Conservation (phyloP, 2,888 invertebrate genomes). For the Lumbricus terrestris region DNA sequence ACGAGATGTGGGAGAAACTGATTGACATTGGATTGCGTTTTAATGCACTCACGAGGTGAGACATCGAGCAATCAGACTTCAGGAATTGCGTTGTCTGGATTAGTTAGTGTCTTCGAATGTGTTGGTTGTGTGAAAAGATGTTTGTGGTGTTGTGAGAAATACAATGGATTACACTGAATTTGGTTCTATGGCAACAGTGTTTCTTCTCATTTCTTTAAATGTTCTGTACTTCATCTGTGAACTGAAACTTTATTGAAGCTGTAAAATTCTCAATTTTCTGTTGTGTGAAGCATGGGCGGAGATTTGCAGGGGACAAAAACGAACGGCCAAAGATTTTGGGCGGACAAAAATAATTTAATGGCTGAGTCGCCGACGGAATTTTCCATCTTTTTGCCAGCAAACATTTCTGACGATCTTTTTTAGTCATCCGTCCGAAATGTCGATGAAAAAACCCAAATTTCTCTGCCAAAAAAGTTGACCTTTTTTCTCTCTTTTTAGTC, state of each 20-base stretch:
- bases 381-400: no score
- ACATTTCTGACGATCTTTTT: no score
- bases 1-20: slow-evolving; percentile 58
- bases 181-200: background rate
- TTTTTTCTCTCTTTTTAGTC: no score
- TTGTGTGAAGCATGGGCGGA: no score
- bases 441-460: no score
- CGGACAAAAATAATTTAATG: no score
- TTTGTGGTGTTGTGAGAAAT: background rate
- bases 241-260: background rate
- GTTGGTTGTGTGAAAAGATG: background rate
- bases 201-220: background rate
- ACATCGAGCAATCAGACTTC: background rate
- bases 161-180: background rate
- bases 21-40: slow-evolving; percentile 56
- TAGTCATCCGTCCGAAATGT: no score
- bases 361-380: no score
- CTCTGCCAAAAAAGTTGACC: no score
- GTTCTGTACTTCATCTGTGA: background rate
- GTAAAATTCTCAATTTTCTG: background rate
- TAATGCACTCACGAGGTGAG: slow-evolving; percentile 55
- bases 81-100: background rate
- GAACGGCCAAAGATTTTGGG: no score
- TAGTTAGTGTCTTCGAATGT: background rate
- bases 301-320: no score